These are phyloP conservation scores for Phataginus tricuspis DNA, from an alignment of 2,797 vertebrate species.

Conservation along the genomic window DNA sequence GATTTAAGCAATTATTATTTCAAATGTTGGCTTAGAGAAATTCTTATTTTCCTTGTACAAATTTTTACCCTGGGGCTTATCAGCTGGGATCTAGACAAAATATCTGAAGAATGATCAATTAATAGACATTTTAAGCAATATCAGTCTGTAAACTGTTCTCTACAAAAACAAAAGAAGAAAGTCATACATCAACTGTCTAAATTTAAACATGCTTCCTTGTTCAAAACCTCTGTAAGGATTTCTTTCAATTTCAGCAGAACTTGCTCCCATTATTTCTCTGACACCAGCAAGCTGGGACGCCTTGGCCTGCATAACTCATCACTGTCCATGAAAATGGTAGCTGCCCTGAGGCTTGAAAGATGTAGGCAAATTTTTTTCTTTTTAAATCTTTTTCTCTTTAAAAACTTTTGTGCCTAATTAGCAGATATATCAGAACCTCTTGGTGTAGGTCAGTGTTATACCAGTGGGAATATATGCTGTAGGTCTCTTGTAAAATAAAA, in stretches of 20 bases:
- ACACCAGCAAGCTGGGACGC: background rate
- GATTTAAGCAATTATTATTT: constrained; percentile 16
- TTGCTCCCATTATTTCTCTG: background rate
- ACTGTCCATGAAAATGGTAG: background rate
- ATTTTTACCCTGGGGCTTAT: background rate
- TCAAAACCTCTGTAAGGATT: background rate
- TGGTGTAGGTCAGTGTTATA: background rate
- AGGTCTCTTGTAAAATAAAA: constrained; percentile 73
- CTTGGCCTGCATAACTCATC: background rate
- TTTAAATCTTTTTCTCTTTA: constrained; percentile 57
- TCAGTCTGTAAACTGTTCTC: background rate
- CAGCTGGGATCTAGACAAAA: background rate
- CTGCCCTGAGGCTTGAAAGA: background rate
- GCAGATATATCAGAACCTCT: constrained; percentile 16
- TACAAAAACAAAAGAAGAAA: background rate
- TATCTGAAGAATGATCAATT: background rate
- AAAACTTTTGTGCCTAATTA: constrained; percentile 62
- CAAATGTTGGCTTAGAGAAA: background rate
- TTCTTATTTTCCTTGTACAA: constrained; percentile 10
- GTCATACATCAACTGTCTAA: background rate
- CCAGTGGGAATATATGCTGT: constrained; percentile 59
- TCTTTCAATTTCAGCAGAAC: constrained; percentile 28
- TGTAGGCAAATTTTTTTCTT: background rate
- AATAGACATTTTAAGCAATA: background rate
- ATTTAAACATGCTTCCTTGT: background rate